Percentiles rank a stretch among this genome's conserved stretches.
Evolutionary conservation across 2,113 vertebrate genomes (phyloP).

Genomic region (Acrocephalus arundinaceus): DNA sequence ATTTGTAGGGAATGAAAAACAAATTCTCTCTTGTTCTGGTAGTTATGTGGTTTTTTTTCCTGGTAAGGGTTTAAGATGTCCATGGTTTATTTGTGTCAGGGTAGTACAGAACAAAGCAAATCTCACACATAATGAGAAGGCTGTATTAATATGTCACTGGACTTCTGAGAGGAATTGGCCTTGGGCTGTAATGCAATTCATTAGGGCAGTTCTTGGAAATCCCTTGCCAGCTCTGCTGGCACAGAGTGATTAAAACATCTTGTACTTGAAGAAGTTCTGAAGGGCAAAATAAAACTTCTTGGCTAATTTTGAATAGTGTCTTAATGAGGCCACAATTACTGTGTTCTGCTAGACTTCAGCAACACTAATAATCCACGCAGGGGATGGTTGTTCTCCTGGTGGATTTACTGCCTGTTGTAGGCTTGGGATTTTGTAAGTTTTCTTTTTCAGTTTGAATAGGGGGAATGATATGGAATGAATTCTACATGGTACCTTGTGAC

Average conservation of each 20-base stretch:
- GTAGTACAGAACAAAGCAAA: not conserved
- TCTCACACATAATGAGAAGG: not conserved
- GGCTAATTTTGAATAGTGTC: not conserved
- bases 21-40: not conserved
- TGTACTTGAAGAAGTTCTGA: not conserved
- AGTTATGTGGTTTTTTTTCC: not conserved
- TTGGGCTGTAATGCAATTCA: not conserved
- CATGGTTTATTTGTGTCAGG: not conserved
- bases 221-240: not conserved
- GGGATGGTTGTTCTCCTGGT: not conserved
- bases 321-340: not conserved
- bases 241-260: not conserved
- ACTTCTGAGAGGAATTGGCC: not conserved
- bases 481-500: not conserved
- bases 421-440: not conserved
- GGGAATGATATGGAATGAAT: not conserved
- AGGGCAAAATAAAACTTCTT: not conserved
- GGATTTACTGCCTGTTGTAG: not conserved
- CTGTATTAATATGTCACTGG: not conserved
- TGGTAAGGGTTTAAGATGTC: not conserved
- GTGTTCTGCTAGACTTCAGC: not conserved
- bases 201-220: not conserved
- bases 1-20: not conserved
- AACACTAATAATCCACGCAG: not conserved
- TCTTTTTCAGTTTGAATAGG: not conserved